Evolutionary conservation across 2,888 invertebrate species (phyloP), one percentile per base, ranked within the genome.

Genomic region (Leptogaster cylindrica): DNA sequence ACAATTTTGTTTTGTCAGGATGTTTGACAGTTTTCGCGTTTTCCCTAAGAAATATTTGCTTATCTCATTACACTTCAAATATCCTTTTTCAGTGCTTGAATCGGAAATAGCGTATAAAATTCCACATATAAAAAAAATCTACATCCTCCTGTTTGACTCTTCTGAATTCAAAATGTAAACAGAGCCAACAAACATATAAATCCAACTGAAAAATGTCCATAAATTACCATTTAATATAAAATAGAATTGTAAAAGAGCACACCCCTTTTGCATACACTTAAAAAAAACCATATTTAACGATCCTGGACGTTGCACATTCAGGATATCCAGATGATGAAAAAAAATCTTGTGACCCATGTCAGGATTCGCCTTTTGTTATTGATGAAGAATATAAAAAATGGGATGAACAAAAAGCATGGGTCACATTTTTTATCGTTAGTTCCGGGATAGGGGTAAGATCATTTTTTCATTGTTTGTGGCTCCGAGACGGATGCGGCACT

Each of bases 371-470:
- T 39, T n/a, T 58, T 58, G 58, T 58, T 41, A 36, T 58, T 46
- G 10, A 31, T 20, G 39, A 64, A 52, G 55, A 33, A 44, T 41
- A 48, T 23, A 68, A 68, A 68, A 68, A 65, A 65, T 68, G 65
- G n/a, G n/a, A n/a, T n/a, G n/a, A n/a, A n/a, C n/a, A n/a, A n/a
- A n/a, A n/a, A n/a, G n/a, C n/a, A n/a, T 65, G 65, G 48, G 46
- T 58, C 65, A 68, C 58, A 58, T 14, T 68, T 65, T 68, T 68
- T 58, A 52, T 50, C 31, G 63, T 69, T 69, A 61, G 66, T 69
- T 69, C 69, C 66, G 69, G 66, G 69, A 69, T 69, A 69, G 69
- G 69, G 69, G 69, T 69, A 66, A 52, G 52, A 41, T 27, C 58
- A 51, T 25, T 25, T 58, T 39, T 58, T 58, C 31, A 25, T 58